Evolutionary conservation across 2,888 invertebrate species (phyloP), one percentile per base, ranked within the genome.

Genomic region (Slavum lentiscoides): DNA sequence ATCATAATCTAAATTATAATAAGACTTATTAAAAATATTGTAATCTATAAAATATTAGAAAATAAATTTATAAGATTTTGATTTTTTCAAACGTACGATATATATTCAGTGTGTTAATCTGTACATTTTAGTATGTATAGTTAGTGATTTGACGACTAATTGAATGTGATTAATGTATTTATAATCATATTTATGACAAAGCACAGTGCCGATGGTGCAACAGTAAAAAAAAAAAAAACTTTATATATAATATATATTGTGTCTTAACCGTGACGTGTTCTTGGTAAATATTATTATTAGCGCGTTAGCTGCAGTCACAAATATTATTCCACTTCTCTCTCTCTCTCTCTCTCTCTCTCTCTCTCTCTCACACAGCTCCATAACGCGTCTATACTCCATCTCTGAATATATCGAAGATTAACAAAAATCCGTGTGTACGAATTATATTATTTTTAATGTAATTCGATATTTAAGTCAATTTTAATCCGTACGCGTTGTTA

Each of bases 151-250:
- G 68, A 75, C 59, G 75, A 75, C 67, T 67, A 67, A 75, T 68
- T 75, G 58, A 75, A 75, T 59, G 59, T 59, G 75, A 75, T 59
- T 75, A 43, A 75, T 75, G 75, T 68, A 43, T 23, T n/a, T 75
- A 43, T 67, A 75, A 75, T 49, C 8, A 30, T 68, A 75, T 75
- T 75, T 68, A 75, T 68, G 67, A 75, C 67, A 59, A 59, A 39
- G 62, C 73, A 30, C 19, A 17, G 15, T 30, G 30, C 21, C 17
- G 3, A 19, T 19, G 19, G 19, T n/a, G 8, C 39, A 7, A 2
- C 8, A 39, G 53, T 62, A 53, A 23, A 23, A 11, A 43, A 74
- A 43, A 39, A 74, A 75, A 75, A 58, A 75, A 68, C 58, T 30
- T 75, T n/a, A 59, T 58, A 59, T 43, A n/a, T n/a, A n/a, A n/a